phyloP scores from a whole-genome alignment of 1,140 invertebrate genomes.

The Caerostris darwini region DNA sequence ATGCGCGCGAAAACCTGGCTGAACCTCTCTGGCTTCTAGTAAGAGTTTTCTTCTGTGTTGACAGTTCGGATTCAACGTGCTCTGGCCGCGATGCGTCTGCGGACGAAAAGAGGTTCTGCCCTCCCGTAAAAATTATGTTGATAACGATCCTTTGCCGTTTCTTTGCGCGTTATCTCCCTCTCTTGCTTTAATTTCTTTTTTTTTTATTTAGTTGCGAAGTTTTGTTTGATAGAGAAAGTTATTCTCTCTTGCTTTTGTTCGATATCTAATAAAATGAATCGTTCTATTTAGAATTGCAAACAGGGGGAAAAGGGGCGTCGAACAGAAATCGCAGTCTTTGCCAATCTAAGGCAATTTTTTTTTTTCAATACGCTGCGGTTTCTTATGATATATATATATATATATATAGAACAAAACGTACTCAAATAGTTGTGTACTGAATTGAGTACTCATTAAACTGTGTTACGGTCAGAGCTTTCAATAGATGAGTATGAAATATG shows the following conservation, averaged over 20 bases:
- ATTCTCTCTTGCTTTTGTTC: background rate
- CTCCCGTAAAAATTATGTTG: slow-evolving; percentile 71
- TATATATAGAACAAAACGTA: no score
- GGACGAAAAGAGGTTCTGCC: slow-evolving; percentile 48
- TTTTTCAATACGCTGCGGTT: no score
- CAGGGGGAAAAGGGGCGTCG: no score
- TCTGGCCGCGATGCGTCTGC: slow-evolving; percentile 15
- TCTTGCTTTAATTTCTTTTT: background rate
- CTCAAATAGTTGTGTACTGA: no score
- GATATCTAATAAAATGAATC: no score
- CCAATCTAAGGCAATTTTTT: no score
- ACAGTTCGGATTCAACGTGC: slow-evolving; percentile 51
- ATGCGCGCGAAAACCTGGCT: slow-evolving; percentile 67
- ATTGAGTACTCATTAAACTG: no score
- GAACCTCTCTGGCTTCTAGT: slow-evolving; percentile 22
- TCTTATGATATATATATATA: no score
- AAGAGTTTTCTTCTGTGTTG: background rate
- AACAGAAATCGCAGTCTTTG: no score
- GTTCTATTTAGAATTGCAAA: no score
- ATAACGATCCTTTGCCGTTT: slow-evolving; percentile 42
- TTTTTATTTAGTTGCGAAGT: background rate
- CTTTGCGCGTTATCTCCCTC: background rate
- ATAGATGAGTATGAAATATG: no score
- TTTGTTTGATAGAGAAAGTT: background rate
- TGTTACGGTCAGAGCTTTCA: no score